A percentile compares a stretch with the other conserved stretches of the same genome.
Conservation (phyloP, 2,113 vertebrate genomes). For the Petaurus breviceps region DNA sequence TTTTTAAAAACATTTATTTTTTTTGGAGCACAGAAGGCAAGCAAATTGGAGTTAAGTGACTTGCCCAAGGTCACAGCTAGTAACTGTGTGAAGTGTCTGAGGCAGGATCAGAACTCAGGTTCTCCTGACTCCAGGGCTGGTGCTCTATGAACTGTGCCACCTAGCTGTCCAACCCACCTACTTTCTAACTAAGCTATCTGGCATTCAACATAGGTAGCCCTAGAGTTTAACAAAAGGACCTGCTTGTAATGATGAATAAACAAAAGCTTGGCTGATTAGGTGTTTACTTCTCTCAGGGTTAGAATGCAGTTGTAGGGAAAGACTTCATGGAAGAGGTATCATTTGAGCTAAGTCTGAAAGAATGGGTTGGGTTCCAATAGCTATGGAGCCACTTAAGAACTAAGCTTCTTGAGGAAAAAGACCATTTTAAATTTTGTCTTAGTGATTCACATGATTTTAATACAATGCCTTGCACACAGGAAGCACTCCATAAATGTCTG, state of each 20-base stretch:
- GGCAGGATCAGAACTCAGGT: too few species aligned
- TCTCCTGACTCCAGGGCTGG: too few species aligned
- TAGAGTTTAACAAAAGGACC: too few species aligned
- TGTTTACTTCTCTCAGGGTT: not conserved
- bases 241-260: not conserved
- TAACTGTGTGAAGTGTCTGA: too few species aligned
- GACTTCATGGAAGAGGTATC: not conserved
- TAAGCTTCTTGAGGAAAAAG: not conserved
- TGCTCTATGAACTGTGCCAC: too few species aligned
- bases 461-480: not conserved
- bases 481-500: not conserved
- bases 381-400: not conserved
- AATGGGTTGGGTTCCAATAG: not conserved
- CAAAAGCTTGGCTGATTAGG: not conserved
- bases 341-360: not conserved
- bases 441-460: not conserved
- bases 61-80: too few species aligned
- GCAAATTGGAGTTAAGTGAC: too few species aligned
- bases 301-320: not conserved
- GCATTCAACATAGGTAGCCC: not conserved
- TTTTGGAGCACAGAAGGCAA: too few species aligned
- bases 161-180: too few species aligned
- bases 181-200: not conserved
- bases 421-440: not conserved
- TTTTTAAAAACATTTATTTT: not conserved